Evolutionary conservation across 2,888 invertebrate genomes (phyloP), one percentile per base, ranked within the genome.

Genomic region (Sinopyrophorus schimmeli): DNA sequence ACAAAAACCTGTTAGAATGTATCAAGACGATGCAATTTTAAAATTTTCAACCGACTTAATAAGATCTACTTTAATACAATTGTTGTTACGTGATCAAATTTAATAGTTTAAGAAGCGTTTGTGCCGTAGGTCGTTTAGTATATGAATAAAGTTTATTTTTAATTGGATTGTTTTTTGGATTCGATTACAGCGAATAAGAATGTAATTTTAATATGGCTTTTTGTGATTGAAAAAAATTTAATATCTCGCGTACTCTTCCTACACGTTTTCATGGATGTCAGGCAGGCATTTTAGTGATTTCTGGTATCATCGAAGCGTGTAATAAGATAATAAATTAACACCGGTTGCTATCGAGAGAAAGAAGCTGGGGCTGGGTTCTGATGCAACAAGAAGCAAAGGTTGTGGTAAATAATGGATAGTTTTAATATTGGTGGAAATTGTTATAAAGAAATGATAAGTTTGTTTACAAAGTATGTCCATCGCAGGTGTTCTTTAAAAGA

Each of bases 41-140:
- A 69, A 60, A 55, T 73, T 64, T 58, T 63, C 67, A 4, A 66
- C 67, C 15, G 72, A 73, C 59, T 67, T 73, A 41, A 62, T 57
- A 15, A 63, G 71, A 52, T 68, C 70, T 24, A 71, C 70, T 37
- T 55, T 73, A 42, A 63, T 71, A 21, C 70, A 72, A 49, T 58
- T 71, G 28, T 58, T 68, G 41, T 56, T 67, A 47, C 68, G 69
- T 49, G 52, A 60, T 37, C 53, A 58, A 26, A 34, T 61, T 24
- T 61, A 53, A 57, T 4, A n/a, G n/a, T n/a, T n/a, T n/a, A n/a
- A n/a, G n/a, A n/a, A n/a, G n/a, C n/a, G n/a, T n/a, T n/a, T n/a
- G n/a, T n/a, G n/a, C n/a, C n/a, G n/a, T n/a, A n/a, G n/a, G n/a
- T n/a, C n/a, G n/a, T n/a, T n/a, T n/a, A n/a, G n/a, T n/a, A n/a